A percentile compares a stretch with the other conserved stretches of the same genome.
Evolutionary conservation across 2,113 vertebrate genomes (phyloP).

Genomic region (Burhinus oedicnemus): DNA sequence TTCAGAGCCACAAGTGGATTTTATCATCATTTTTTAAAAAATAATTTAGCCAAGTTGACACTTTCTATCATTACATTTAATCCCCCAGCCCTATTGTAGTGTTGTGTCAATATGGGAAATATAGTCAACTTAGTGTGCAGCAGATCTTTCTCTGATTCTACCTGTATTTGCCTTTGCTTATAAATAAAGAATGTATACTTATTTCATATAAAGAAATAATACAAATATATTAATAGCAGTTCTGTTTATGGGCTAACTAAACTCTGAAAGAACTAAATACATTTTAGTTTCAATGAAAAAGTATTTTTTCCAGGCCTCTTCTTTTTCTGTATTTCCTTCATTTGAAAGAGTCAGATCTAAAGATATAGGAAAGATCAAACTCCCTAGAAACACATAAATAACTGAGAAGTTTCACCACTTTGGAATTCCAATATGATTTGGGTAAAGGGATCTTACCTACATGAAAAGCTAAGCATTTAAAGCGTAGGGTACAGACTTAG

Average conservation of each 20-base stretch:
- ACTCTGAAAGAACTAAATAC: not conserved
- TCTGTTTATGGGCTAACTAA: not conserved
- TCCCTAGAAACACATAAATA: not conserved
- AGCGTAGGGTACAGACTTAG: not conserved
- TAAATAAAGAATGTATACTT: not conserved
- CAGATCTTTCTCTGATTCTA: not conserved
- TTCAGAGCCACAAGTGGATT: not conserved
- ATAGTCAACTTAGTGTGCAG: not conserved
- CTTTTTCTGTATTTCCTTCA: not conserved
- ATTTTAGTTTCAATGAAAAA: not conserved
- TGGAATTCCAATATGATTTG: not conserved
- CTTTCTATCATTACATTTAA: not conserved
- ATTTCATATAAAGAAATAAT: not conserved
- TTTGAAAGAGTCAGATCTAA: not conserved
- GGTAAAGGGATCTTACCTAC: not conserved
- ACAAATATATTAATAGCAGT: not conserved
- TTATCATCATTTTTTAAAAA: not conserved
- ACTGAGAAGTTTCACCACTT: not conserved
- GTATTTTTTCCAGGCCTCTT: not conserved
- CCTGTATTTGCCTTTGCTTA: not conserved
- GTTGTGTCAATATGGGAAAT: not conserved
- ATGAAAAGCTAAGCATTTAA: not conserved
- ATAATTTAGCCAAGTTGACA: not conserved
- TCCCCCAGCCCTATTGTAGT: not conserved
- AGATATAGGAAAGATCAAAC: not conserved